phyloP scores from a whole-genome alignment of 2,888 invertebrate genomes.

The Ennomos erosarius region DNA sequence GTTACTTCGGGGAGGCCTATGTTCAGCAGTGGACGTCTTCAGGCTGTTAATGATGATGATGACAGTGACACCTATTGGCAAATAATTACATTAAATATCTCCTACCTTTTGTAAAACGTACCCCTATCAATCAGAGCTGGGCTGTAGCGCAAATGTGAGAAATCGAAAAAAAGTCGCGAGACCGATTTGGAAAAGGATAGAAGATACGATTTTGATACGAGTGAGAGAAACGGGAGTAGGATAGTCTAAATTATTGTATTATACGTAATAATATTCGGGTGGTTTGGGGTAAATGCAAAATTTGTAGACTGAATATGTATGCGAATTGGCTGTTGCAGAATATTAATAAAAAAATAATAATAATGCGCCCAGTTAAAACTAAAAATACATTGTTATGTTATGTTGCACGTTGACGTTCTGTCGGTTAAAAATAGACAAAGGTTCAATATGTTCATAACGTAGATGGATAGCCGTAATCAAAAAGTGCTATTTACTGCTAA shows the following conservation, averaged over 20 bases:
- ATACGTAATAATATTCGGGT: constrained; percentile 74
- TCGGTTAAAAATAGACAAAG: no score
- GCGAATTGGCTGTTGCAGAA: not conserved
- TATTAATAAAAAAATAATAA: no score
- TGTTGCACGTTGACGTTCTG: no score
- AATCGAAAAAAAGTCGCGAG: constrained; percentile 55
- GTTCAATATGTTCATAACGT: no score
- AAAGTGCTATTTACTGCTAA: no score
- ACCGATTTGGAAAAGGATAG: constrained; percentile 52
- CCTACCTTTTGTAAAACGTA: not conserved
- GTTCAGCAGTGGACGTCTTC: no score
- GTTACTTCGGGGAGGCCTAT: no score
- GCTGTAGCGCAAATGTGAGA: constrained; percentile 64
- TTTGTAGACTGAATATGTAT: constrained; percentile 5
- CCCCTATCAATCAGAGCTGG: constrained; percentile 58
- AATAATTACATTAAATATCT: constrained; percentile 16
- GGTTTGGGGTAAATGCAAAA: constrained; percentile 52
- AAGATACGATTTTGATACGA: constrained; percentile 36
- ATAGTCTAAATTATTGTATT: constrained; percentile 77
- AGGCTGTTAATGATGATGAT: no score
- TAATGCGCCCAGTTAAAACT: no score
- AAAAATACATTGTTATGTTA: no score
- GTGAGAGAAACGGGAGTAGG: constrained; percentile 49
- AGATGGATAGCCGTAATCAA: no score
- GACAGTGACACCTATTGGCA: constrained; percentile 22